Evolutionary conservation across 2,888 invertebrate species (phyloP).

Genomic region (Callyntrura guangdongensis): DNA sequence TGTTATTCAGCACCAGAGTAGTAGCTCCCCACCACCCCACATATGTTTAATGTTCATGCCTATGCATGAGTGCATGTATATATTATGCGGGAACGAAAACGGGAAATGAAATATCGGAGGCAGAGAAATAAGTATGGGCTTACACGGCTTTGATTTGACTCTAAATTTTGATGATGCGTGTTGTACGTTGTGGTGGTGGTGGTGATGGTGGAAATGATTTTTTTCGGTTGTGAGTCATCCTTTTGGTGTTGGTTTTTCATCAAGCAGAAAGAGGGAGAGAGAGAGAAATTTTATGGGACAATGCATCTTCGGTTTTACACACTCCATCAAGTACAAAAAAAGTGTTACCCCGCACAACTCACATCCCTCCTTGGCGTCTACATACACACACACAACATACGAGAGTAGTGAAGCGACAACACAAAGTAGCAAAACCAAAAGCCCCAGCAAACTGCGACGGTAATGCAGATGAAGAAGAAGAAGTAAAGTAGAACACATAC

Average conservation of each 20-base stretch:
- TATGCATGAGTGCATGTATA: no score
- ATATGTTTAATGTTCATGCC: no score
- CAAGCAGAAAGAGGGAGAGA: conserved; percentile 23
- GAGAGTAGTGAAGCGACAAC: no score
- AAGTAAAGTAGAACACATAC: conserved; percentile 37
- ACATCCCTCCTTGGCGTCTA: no score
- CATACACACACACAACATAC: no score
- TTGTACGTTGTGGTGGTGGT: neutral
- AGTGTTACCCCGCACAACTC: conserved; percentile 50
- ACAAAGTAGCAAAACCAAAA: no score
- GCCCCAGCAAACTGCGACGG: no score
- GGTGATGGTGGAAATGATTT: conserved; percentile 17
- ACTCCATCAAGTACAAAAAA: conserved; percentile 66
- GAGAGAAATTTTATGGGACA: conserved; percentile 70
- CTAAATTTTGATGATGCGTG: neutral
- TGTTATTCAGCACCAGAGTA: no score
- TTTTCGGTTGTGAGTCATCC: conserved; percentile 12
- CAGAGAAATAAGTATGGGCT: neutral
- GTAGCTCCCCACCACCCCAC: no score
- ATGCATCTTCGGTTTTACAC: conserved; percentile 57
- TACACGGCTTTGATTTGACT: neutral
- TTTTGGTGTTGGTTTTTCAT: conserved; percentile 26
- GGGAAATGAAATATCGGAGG: no score
- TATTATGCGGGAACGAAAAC: no score
- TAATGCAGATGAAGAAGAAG: neutral